These are phyloP conservation scores for Dryococelus australis DNA, from an alignment of 2,888 invertebrate species.

Conservation along the genomic window DNA sequence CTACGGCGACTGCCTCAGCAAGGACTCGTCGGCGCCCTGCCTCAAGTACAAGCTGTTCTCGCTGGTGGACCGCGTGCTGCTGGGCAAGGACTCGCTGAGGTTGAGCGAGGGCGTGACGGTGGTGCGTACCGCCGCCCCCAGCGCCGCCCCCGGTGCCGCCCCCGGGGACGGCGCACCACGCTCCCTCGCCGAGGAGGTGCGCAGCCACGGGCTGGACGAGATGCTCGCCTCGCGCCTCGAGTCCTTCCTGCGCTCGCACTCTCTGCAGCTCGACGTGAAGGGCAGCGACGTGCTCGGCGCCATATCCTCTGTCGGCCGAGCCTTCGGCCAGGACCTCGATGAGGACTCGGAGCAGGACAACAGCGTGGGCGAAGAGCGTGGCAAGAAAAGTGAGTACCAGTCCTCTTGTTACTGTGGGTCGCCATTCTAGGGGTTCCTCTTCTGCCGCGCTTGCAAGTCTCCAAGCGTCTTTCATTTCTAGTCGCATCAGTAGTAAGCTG, in stretches of 20 bases:
- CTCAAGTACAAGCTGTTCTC: conserved; percentile 87
- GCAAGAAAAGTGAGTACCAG: conserved; percentile 75
- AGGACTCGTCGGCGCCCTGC: conserved; percentile 80
- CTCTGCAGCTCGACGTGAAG: conserved; percentile 83
- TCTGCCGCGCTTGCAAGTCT: too few species aligned
- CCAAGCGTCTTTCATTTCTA: too few species aligned
- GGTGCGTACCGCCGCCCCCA: conserved; percentile 66
- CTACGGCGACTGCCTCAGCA: conserved; percentile 79
- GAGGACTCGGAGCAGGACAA: conserved; percentile 59
- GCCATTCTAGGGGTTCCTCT: too few species aligned
- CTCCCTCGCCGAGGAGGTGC: conserved; percentile 56
- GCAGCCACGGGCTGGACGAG: conserved; percentile 63
- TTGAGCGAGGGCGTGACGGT: conserved; percentile 85
- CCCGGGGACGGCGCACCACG: conserved; percentile 80
- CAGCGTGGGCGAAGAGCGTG: conserved; percentile 70
- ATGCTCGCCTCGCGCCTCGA: conserved; percentile 73
- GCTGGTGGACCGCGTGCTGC: conserved; percentile 84
- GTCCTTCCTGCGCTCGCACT: conserved; percentile 80
- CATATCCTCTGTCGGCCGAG: conserved; percentile 80
- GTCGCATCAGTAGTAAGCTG: too few species aligned
- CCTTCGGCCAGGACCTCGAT: conserved; percentile 67
- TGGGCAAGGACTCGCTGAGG: conserved; percentile 80
- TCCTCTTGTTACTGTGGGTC: neutral
- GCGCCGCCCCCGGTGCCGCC: conserved; percentile 63
- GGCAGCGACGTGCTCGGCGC: conserved; percentile 84